Conservation (phyloP, 1,140 invertebrate genomes). For the Lordiphosa mommai region DNA sequence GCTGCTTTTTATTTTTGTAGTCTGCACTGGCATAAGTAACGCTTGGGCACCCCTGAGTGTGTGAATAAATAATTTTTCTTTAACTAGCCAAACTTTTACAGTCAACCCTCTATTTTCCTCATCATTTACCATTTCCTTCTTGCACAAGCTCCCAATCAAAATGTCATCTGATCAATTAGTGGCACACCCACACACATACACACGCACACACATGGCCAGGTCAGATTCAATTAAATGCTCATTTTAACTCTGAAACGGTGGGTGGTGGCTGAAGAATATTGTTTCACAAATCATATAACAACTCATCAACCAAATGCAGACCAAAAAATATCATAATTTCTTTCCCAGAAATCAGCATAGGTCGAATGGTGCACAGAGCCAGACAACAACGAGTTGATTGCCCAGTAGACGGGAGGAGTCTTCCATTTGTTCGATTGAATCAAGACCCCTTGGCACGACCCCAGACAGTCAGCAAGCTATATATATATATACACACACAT, state of each 20-base stretch:
- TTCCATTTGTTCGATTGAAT: constrained; percentile 56
- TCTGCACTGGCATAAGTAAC: too few relatives aligned
- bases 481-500: constrained; percentile 36
- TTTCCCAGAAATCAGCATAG: constrained; percentile 72
- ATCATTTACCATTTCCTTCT: background rate
- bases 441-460: constrained; percentile 65
- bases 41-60: too few relatives aligned
- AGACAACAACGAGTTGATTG: constrained; percentile 41
- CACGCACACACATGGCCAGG: constrained; percentile 18
- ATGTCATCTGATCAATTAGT: constrained; percentile 7
- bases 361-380: constrained; percentile 42
- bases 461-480: constrained; percentile 55
- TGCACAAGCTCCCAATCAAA: constrained; percentile 8
- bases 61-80: too few relatives aligned
- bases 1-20: too few relatives aligned
- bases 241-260: constrained; percentile 43
- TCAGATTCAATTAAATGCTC: constrained; percentile 31
- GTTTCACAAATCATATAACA: constrained; percentile 5
- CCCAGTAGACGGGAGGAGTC: constrained; percentile 28
- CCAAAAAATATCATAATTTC: constrained; percentile 61
- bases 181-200: constrained; percentile 14
- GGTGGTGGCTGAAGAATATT: constrained; percentile 18
- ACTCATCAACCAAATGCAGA: constrained; percentile 27
- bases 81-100: too few relatives aligned
- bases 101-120: too few relatives aligned